Base-by-base conservation (phyloP, 2,113 vertebrate genomes). In the Poecilia latipinna region DNA sequence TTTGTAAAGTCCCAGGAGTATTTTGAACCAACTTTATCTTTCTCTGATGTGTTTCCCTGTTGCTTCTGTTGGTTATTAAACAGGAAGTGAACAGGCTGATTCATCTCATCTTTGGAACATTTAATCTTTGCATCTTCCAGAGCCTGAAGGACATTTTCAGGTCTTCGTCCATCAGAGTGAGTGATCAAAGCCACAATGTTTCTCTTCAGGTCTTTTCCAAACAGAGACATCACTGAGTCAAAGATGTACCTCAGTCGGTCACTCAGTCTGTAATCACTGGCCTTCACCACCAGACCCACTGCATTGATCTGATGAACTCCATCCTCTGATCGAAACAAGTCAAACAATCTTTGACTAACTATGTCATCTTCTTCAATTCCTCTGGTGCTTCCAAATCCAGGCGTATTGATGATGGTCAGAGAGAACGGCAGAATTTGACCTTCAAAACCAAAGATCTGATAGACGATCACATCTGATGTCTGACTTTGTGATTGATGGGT, bases 201-300 rank as follows among this genome's bases (percentile, higher is more conserved):
- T 24, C 4, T 31, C 67, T 80, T 44, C 57, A 80, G 1, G 15
- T 77, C 4, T 61, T 72, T 74, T 61, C 74, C 80, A 74, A 80
- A 54, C 51, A 54, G 22, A 54, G 51, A 54, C 51, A 0, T 54
- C 8, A 54, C 51, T 24, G 51, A 54, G n/a, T 54, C 22, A 24
- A 54, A 54, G 51, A 54, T 3, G 5, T 54, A 54, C 5, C 8
- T 54, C 22, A 54, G 33, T 3, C 60, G 78, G 11, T 83, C 65
- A 33, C 2, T 78, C 61, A 83, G 61, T 63, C 68, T 39, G 61
- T 67, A 73, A 1, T 48, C 78, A 4, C 0, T n/a, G 0, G 60
- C 48, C 69, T 80, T 83, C 60, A 86, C 10, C 64, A 86, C 81
- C 71, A 83, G 70, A 77, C 77, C 77, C 17, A 86, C 80, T 7